Conservation (phyloP, 2,888 invertebrate species). For the Bursaphelenchus okinawaensis region DNA sequence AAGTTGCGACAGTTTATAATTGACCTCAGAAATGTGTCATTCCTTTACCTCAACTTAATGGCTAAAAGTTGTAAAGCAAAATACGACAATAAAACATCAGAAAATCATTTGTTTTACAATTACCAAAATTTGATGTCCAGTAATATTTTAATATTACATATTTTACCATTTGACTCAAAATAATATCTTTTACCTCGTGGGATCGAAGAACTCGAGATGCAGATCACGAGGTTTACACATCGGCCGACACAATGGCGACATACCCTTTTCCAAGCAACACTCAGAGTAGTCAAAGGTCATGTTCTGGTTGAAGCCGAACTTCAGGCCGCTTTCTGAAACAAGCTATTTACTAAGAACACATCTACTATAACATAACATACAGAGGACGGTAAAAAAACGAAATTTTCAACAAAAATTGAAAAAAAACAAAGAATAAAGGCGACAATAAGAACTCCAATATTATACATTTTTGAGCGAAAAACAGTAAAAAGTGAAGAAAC, state of each 20-base stretch:
- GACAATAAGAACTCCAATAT: not conserved
- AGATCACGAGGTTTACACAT: conserved; percentile 66
- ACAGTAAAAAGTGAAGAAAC: not conserved
- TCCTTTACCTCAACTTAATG: too few relatives aligned
- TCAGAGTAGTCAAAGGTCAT: conserved; percentile 59
- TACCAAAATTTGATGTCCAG: not conserved
- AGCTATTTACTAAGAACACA: too few relatives aligned
- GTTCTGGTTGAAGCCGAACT: conserved; percentile 50
- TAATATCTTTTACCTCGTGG: conserved; percentile 50
- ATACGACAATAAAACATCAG: too few relatives aligned
- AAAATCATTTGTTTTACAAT: conserved; percentile 4
- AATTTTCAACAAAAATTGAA: too few relatives aligned
- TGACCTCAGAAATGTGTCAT: too few relatives aligned
- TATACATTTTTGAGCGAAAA: not conserved
- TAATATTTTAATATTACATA: too few relatives aligned
- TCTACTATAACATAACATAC: too few relatives aligned
- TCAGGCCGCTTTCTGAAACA: conserved; percentile 50
- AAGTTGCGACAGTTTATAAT: too few relatives aligned
- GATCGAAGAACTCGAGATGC: conserved; percentile 51
- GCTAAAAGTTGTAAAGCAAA: too few relatives aligned
- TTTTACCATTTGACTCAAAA: too few relatives aligned
- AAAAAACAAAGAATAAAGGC: not conserved
- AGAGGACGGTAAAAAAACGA: too few relatives aligned
- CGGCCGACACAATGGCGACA: conserved; percentile 72
- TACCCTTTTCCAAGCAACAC: conserved; percentile 76